These are phyloP conservation scores for Lithophane ornitopus DNA, from an alignment of 2,888 invertebrate species.

Conservation along the genomic window DNA sequence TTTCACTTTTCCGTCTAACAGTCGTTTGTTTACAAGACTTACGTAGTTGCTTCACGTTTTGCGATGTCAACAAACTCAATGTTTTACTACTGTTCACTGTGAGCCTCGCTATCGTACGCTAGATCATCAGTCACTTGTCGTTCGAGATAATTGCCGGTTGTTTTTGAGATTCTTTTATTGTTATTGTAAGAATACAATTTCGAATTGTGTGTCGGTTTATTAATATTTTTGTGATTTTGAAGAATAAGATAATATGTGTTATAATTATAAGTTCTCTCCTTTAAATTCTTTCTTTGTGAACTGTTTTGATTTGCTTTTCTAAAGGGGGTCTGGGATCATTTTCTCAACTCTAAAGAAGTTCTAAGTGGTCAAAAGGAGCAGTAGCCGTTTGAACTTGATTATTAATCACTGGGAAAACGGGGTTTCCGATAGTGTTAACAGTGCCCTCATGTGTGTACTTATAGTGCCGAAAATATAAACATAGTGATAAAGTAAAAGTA, in stretches of 20 bases:
- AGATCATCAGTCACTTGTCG: constrained; percentile 31
- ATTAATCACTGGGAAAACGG: background rate
- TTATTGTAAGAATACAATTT: background rate
- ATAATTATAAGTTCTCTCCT: background rate
- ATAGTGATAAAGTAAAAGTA: background rate
- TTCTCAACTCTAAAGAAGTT: background rate
- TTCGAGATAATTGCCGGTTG: constrained; percentile 33
- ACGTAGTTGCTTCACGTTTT: constrained; percentile 2
- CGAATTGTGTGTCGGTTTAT: background rate
- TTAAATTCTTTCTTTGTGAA: background rate
- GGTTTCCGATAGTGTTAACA: background rate
- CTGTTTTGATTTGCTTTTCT: background rate
- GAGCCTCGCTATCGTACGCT: constrained; percentile 26
- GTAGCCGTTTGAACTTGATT: constrained; percentile 5
- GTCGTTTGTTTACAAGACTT: constrained; percentile 30
- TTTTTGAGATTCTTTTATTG: constrained; percentile 5
- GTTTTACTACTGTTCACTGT: constrained; percentile 4
- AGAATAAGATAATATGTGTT: background rate
- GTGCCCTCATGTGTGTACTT: background rate
- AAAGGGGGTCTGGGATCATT: background rate
- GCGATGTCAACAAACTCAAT: constrained; percentile 52
- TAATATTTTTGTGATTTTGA: background rate
- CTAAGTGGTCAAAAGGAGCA: background rate
- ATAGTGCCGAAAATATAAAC: background rate
- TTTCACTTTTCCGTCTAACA: background rate